phyloP scores from a whole-genome alignment of 2,888 invertebrate genomes.

The Aphidoletes aphidimyza region DNA sequence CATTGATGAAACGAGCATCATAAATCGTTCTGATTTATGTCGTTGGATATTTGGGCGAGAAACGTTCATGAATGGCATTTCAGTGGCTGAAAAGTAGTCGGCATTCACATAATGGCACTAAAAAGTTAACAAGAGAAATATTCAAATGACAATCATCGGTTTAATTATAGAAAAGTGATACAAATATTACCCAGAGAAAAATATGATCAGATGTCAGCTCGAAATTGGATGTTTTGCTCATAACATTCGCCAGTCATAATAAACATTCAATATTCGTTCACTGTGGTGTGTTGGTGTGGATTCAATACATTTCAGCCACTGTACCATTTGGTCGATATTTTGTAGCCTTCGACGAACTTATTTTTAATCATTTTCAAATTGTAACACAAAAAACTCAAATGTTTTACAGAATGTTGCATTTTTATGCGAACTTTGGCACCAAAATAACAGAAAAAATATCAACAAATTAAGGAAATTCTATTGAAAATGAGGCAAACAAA shows the following conservation, averaged over 20 bases:
- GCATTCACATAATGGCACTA: slow-evolving; percentile 1
- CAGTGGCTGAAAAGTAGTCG: background rate
- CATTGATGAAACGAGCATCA: background rate
- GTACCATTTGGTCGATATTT: background rate
- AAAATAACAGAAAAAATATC: slow-evolving; percentile 1
- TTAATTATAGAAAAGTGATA: background rate
- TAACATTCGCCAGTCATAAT: background rate
- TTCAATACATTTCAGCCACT: background rate
- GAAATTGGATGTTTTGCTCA: slow-evolving; percentile 3
- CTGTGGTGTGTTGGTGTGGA: background rate
- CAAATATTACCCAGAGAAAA: background rate
- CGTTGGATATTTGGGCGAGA: background rate
- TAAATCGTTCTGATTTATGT: slow-evolving; percentile 10
- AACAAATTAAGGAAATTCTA: background rate
- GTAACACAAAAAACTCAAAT: background rate
- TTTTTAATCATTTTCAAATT: background rate
- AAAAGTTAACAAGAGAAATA: background rate
- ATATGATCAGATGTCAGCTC: background rate
- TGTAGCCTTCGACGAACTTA: background rate
- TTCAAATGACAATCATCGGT: background rate
- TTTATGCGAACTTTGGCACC: background rate
- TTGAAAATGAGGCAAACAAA: slow-evolving; percentile 3
- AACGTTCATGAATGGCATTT: background rate
- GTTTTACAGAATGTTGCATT: background rate
- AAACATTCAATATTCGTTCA: background rate